Evolutionary conservation across 2,113 vertebrate genomes (phyloP), one percentile per base, ranked within the genome.

Genomic region (Carassius gibelio): DNA sequence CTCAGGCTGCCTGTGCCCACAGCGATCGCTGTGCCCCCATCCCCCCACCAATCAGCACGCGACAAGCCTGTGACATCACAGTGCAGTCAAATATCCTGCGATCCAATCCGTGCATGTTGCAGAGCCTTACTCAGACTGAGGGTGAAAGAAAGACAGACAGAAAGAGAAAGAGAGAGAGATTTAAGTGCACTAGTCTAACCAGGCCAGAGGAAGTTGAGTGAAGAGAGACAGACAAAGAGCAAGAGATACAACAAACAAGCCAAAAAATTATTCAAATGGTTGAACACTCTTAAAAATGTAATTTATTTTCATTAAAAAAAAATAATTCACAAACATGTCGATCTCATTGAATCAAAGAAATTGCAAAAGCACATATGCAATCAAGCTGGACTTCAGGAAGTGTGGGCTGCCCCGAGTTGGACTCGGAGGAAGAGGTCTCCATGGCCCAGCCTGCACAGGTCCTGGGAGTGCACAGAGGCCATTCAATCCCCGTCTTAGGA

Each of bases 51-150:
- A 95, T 93, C 89, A 6, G 62, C 34, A 2, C 14, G 15, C 89
- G 81, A 83, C 57, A 85, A 57, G 75, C 82, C 85, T 45, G 86
- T 93, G 93, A 94, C 87, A 92, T 94, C 94, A 94, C 90, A 69
- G 92, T 92, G 92, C 93, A 94, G 94, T 93, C 89, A 85, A 93
- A 92, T 93, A 93, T 91, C 84, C 87, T 77, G 85, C 52, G 85
- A 94, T 92, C 93, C 93, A 94, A 94, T 94, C 90, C 59, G 89
- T 89, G 80, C 85, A 89, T 89, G 91, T 93, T 93, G 90, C 92
- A 15, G 90, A 92, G 92, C 88, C 90, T 87, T 84, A 78, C 90
- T 86, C 68, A 85, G 81, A 69, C 42, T 66, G 48, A 91, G 86
- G 90, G 87, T 84, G 81, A 90, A 90, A 90, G 88, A 90, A 90